These are phyloP conservation scores for Thereva nobilitata DNA, from an alignment of 2,888 invertebrate genomes.

Conservation along the genomic window DNA sequence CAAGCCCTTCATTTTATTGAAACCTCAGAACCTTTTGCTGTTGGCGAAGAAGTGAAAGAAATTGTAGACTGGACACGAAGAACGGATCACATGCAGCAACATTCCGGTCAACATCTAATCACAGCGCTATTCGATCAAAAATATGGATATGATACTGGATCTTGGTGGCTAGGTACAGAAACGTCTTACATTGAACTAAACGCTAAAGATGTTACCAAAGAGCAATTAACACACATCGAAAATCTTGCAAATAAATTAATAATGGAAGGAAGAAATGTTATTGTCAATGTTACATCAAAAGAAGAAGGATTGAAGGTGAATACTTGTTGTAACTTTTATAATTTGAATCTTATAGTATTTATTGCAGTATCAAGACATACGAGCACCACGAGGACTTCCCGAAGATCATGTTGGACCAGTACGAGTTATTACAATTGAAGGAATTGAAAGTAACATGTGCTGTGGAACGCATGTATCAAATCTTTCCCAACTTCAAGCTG, in stretches of 20 bases:
- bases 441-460: constrained; percentile 80
- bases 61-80: constrained; percentile 76
- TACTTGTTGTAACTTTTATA: not conserved
- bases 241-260: constrained; percentile 71
- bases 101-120: constrained; percentile 82
- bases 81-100: constrained; percentile 91
- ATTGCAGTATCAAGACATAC: constrained; percentile 43
- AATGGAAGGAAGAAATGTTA: constrained; percentile 60
- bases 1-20: constrained; percentile 75
- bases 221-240: constrained; percentile 64
- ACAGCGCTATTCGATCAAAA: constrained; percentile 75
- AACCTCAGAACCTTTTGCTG: constrained; percentile 61
- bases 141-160: constrained; percentile 70
- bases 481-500: constrained; percentile 68
- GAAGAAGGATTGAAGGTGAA: constrained; percentile 62
- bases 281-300: constrained; percentile 67
- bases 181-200: constrained; percentile 73
- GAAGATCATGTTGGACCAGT: constrained; percentile 78
- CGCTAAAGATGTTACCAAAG: constrained; percentile 61
- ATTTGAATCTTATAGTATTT: not conserved
- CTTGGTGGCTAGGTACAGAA: constrained; percentile 82
- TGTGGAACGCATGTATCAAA: constrained; percentile 86
- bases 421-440: constrained; percentile 75
- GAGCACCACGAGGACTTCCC: constrained; percentile 68
- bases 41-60: constrained; percentile 67